phyloP scores from a whole-genome alignment of 1,140 invertebrate genomes.

The Formica selysi region DNA sequence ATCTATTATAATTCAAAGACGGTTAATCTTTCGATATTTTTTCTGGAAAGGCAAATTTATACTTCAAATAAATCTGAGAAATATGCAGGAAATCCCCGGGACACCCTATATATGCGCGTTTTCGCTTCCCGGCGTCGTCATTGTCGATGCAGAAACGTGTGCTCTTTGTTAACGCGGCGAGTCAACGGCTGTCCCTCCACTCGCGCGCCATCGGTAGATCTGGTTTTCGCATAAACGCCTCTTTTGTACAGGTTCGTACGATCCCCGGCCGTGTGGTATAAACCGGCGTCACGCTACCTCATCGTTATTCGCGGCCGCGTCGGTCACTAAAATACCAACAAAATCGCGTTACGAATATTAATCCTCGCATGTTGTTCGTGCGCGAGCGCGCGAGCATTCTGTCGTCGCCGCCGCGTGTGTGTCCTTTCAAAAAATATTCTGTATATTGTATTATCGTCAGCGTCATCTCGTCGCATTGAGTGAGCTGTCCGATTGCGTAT shows the following conservation, averaged over 20 bases:
- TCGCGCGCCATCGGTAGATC: conserved; percentile 72
- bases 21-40: neutral
- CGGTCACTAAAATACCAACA: conserved; percentile 41
- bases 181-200: conserved; percentile 68
- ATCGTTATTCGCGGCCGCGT: conserved; percentile 48
- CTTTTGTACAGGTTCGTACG: conserved; percentile 67
- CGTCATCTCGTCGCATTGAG: conserved; percentile 56
- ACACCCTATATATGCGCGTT: conserved; percentile 34
- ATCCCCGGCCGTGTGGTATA: conserved; percentile 43
- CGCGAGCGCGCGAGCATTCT: neutral
- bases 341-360: conserved; percentile 60
- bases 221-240: conserved; percentile 73
- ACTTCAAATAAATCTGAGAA: neutral
- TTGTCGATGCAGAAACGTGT: conserved; percentile 70
- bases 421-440: conserved; percentile 20
- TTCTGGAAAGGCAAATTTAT: neutral
- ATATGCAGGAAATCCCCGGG: neutral
- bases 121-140: conserved; percentile 55
- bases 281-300: conserved; percentile 60
- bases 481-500: conserved; percentile 60
- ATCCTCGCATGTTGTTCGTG: neutral
- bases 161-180: conserved; percentile 64
- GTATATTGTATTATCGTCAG: conserved; percentile 30
- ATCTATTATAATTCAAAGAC: neutral
- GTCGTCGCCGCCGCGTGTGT: neutral